Conservation (phyloP, 2,888 invertebrate species). For the Cephus spinipes region DNA sequence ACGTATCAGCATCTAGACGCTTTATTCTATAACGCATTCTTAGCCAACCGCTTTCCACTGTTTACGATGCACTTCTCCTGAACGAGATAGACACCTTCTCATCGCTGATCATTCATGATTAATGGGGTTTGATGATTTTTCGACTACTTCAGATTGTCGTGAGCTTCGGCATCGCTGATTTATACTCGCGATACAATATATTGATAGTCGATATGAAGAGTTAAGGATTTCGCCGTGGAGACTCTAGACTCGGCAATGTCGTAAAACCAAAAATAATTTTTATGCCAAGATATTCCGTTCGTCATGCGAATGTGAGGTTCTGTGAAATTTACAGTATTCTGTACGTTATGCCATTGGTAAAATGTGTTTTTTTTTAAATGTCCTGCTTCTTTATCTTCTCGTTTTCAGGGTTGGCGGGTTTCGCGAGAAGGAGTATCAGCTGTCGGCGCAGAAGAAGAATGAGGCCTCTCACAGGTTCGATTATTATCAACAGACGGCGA, state of each 20-base stretch:
- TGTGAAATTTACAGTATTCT: neutral
- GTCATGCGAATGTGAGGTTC: neutral
- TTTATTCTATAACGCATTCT: conserved; percentile 21
- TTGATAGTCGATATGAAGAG: neutral
- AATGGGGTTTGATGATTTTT: neutral
- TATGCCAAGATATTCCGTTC: neutral
- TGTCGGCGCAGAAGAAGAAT: conserved; percentile 57
- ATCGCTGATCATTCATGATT: neutral
- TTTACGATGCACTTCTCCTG: conserved; percentile 25
- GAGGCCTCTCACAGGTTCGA: conserved; percentile 47
- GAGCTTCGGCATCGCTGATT: neutral
- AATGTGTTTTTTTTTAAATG: neutral
- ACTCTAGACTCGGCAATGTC: neutral
- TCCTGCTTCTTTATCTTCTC: neutral
- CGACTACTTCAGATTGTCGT: neutral
- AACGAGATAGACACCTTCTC: neutral
- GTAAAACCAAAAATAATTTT: neutral
- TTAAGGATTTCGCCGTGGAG: neutral
- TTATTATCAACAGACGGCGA: conserved; percentile 50
- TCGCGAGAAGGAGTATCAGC: conserved; percentile 56
- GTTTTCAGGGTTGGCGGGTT: conserved; percentile 47
- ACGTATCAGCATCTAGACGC: conserved; percentile 36
- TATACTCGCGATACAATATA: neutral
- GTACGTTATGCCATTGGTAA: neutral
- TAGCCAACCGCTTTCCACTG: conserved; percentile 17